A percentile compares a stretch with the other conserved stretches of the same genome.
These are phyloP conservation scores for Pristionchus mayeri DNA, from an alignment of 2,888 invertebrate genomes.

Conservation along the genomic window DNA sequence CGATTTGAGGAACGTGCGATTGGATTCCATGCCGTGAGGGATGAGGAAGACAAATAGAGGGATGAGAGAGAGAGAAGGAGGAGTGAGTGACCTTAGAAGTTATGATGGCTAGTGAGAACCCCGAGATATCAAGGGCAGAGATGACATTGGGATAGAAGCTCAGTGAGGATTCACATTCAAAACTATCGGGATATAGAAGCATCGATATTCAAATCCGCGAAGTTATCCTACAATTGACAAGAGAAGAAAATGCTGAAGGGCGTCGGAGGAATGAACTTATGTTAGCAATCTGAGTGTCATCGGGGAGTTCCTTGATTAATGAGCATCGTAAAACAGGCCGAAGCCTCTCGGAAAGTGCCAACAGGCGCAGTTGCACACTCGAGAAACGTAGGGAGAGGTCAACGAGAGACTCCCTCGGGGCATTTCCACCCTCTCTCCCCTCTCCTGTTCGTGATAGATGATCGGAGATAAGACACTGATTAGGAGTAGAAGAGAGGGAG, in stretches of 20 bases:
- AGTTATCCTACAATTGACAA: neutral
- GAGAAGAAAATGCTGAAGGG: neutral
- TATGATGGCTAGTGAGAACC: neutral
- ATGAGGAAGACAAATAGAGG: neutral
- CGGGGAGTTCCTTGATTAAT: neutral
- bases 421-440: neutral
- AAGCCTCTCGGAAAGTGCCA: conserved; percentile 33
- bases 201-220: neutral
- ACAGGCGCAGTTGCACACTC: conserved; percentile 3
- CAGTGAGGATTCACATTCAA: neutral
- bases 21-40: no score
- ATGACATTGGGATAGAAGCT: neutral
- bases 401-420: conserved; percentile 7
- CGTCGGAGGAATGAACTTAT: no score
- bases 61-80: neutral
- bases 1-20: neutral
- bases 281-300: neutral
- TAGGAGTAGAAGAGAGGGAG: neutral
- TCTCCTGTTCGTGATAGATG: conserved; percentile 20
- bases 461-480: conserved; percentile 38
- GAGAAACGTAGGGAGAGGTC: conserved; percentile 34
- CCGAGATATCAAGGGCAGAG: neutral
- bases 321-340: neutral
- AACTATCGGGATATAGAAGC: neutral
- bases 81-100: conserved; percentile 17